Conservation (phyloP, 2,113 vertebrate species). For the Anseranas semipalmata region DNA sequence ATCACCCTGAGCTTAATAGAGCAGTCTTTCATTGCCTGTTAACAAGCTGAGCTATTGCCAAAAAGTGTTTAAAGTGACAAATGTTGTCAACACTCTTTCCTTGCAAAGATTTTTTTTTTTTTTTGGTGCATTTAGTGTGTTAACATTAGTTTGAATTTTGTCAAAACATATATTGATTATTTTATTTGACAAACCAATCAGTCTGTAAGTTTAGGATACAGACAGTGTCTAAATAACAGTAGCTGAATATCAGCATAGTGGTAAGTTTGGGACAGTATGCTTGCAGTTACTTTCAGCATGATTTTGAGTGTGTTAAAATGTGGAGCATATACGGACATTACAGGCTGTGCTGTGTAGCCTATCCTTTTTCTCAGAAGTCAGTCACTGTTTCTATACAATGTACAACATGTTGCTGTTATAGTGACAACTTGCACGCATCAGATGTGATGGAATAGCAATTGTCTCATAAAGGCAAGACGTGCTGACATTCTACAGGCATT, state of each 20-base stretch:
- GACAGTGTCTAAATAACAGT: not conserved
- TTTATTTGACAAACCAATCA: constrained; percentile 19
- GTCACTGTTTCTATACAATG: not conserved
- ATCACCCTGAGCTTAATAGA: constrained; percentile 64
- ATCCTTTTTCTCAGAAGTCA: not conserved
- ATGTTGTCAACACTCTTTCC: constrained; percentile 37
- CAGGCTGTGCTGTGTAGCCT: not conserved
- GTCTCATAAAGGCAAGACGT: not conserved
- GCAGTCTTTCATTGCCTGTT: constrained; percentile 72
- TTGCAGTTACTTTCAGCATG: not conserved
- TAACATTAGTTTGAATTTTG: constrained; percentile 52
- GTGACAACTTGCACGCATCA: not conserved
- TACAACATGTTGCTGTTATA: not conserved
- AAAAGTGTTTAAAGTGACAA: constrained; percentile 64
- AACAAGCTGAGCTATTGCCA: constrained; percentile 70
- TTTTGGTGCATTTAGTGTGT: constrained; percentile 3
- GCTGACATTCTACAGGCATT: not conserved
- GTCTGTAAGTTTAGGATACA: not conserved
- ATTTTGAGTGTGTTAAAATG: not conserved
- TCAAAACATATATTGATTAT: constrained; percentile 2
- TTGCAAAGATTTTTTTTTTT: not conserved
- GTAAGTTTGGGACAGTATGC: not conserved
- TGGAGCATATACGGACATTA: fast-evolving
- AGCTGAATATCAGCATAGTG: not conserved
- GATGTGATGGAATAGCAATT: not conserved